Evolutionary conservation across 1,140 invertebrate species (phyloP).

Genomic region (Sipha flava): DNA sequence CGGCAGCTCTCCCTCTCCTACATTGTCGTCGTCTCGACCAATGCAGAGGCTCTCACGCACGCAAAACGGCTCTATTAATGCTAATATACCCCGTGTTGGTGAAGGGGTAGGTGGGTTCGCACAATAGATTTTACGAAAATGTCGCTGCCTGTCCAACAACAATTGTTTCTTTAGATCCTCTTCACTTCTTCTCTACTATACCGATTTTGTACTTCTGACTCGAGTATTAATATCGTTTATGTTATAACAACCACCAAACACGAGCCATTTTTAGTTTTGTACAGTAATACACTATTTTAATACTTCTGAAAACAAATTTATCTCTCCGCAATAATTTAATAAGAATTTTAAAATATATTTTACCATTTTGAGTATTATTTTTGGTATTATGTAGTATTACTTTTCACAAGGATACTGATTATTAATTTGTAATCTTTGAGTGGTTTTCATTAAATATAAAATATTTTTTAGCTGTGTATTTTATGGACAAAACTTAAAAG

Average conservation of each 20-base stretch:
- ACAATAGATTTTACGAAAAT: conserved; percentile 1
- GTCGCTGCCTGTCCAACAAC: neutral
- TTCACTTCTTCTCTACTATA: neutral
- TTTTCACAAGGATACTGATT: too few species aligned
- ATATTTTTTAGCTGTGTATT: too few species aligned
- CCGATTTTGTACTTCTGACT: neutral
- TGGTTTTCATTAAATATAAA: too few species aligned
- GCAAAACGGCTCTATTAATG: conserved; percentile 27
- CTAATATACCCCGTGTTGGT: conserved; percentile 5
- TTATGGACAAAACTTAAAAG: too few species aligned
- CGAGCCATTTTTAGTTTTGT: neutral
- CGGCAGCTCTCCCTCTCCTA: neutral
- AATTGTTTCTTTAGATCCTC: conserved; percentile 9
- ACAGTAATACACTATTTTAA: neutral
- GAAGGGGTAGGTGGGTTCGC: neutral
- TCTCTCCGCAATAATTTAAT: too few species aligned
- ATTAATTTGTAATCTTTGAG: too few species aligned
- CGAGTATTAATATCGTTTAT: neutral
- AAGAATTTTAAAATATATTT: too few species aligned
- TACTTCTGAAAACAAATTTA: neutral
- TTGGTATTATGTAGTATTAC: too few species aligned
- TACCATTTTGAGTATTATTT: too few species aligned
- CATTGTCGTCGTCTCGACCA: neutral
- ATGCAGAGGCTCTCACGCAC: neutral
- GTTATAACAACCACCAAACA: neutral